Conservation (phyloP, 2,797 vertebrate genomes). For the Myripristis murdjan region DNA sequence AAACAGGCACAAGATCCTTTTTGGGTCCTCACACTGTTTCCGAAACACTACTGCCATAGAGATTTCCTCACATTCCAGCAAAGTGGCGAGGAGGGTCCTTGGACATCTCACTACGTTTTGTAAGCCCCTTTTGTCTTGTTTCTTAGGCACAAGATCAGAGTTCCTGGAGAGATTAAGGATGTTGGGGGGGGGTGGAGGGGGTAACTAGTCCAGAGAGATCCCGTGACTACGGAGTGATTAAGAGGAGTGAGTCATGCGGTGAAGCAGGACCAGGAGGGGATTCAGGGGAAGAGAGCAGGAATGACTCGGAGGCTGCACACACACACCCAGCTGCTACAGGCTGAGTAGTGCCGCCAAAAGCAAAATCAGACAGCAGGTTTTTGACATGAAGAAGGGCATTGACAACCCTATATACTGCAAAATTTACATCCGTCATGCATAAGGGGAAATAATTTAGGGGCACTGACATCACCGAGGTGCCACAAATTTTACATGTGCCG, state of each 20-base stretch:
- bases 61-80: slow-evolving; percentile 58
- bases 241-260: slow-evolving; percentile 77
- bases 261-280: slow-evolving; percentile 40
- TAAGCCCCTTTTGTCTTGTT: slow-evolving; percentile 73
- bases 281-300: not conserved
- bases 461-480: too few relatives aligned
- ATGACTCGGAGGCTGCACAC: slow-evolving; percentile 24
- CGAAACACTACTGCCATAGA: slow-evolving; percentile 16
- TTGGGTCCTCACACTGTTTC: not conserved
- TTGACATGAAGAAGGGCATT: not conserved
- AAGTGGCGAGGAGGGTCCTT: slow-evolving; percentile 5
- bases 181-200: slow-evolving; percentile 18
- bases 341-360: too few relatives aligned
- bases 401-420: not conserved
- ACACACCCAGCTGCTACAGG: not conserved
- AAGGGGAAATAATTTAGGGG: too few relatives aligned
- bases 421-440: too few relatives aligned
- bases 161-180: slow-evolving; percentile 77
- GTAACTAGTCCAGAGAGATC: slow-evolving; percentile 59
- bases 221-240: slow-evolving; percentile 80
- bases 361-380: not conserved
- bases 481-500: too few relatives aligned
- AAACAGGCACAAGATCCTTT: not conserved
- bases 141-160: slow-evolving; percentile 76
- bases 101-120: slow-evolving; percentile 26